Conservation (phyloP, 1,140 invertebrate genomes). For the Leptinotarsa texana region DNA sequence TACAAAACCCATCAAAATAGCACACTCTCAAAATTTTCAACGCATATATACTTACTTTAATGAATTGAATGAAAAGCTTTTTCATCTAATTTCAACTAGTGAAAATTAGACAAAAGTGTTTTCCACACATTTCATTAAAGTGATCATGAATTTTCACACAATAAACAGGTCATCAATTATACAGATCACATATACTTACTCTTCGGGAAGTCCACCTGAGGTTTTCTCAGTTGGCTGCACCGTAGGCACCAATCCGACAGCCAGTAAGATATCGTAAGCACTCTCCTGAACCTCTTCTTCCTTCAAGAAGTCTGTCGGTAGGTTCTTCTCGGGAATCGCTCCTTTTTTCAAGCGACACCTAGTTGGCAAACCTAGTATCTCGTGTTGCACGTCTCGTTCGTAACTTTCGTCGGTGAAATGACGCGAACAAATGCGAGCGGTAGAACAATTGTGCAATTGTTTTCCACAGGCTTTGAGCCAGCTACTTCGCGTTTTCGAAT, state of each 20-base stretch:
- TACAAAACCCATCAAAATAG: too few relatives aligned
- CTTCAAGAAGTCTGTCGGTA: constrained; percentile 43
- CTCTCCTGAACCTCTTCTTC: constrained; percentile 41
- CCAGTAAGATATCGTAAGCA: constrained; percentile 54
- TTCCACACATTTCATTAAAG: too few relatives aligned
- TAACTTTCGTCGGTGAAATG: constrained; percentile 63
- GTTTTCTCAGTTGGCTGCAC: constrained; percentile 57
- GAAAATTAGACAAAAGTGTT: too few relatives aligned
- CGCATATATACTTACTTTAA: constrained; percentile 46
- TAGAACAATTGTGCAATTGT: constrained; percentile 60
- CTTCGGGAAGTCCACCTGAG: constrained; percentile 54
- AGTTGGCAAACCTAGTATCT: constrained; percentile 61
- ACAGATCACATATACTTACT: constrained; percentile 45
- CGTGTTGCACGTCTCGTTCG: constrained; percentile 64
- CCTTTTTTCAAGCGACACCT: constrained; percentile 60
- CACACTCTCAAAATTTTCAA: too few relatives aligned
- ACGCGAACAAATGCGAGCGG: constrained; percentile 62
- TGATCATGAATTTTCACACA: too few relatives aligned
- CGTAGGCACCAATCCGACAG: constrained; percentile 60
- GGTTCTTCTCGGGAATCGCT: constrained; percentile 56
- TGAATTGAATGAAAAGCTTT: neutral
- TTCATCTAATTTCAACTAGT: neutral
- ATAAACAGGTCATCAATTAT: neutral
- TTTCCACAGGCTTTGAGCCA: constrained; percentile 62
- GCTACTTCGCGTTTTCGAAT: constrained; percentile 58